Conservation (phyloP, 37 sponge, comb jelly and placozoan genomes). For the Crambe crambe region DNA sequence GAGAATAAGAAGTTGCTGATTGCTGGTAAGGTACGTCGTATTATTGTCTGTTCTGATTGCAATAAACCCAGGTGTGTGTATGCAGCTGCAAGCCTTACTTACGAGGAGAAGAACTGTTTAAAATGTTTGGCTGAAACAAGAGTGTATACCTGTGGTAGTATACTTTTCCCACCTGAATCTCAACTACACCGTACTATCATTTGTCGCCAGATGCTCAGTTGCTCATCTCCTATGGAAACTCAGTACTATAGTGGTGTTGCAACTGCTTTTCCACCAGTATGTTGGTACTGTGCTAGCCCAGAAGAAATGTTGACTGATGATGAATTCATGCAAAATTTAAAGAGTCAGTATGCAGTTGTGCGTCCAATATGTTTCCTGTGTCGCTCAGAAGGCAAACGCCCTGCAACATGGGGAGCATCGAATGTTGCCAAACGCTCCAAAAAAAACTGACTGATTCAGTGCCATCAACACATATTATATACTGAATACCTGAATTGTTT, state of each 20-base stretch:
- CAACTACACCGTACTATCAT: background rate
- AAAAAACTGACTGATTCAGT: too few relatives aligned
- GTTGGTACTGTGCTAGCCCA: slow-evolving; percentile 10
- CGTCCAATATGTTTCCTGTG: slow-evolving; percentile 14
- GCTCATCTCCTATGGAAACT: slow-evolving; percentile 8
- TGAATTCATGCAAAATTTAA: background rate
- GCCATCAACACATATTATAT: too few relatives aligned
- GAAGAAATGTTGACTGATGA: slow-evolving; percentile 5
- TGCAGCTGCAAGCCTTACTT: background rate
- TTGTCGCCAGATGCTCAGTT: background rate
- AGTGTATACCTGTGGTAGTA: slow-evolving; percentile 4
- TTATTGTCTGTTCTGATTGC: background rate
- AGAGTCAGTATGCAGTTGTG: slow-evolving; percentile 1
- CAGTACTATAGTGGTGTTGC: slow-evolving; percentile 15
- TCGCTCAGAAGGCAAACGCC: background rate
- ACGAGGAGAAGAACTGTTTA: background rate
- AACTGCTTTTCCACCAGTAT: slow-evolving; percentile 9
- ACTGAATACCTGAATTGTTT: too few relatives aligned
- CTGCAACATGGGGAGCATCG: background rate
- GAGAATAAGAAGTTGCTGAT: background rate
- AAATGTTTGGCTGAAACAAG: background rate
- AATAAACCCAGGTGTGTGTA: slow-evolving; percentile 4
- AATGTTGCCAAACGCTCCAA: slow-evolving; percentile 14
- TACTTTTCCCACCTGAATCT: slow-evolving; percentile 2
- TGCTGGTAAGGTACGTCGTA: background rate